phyloP scores from a whole-genome alignment of 2,113 vertebrate genomes.

The Chlorodrepanis virens region DNA sequence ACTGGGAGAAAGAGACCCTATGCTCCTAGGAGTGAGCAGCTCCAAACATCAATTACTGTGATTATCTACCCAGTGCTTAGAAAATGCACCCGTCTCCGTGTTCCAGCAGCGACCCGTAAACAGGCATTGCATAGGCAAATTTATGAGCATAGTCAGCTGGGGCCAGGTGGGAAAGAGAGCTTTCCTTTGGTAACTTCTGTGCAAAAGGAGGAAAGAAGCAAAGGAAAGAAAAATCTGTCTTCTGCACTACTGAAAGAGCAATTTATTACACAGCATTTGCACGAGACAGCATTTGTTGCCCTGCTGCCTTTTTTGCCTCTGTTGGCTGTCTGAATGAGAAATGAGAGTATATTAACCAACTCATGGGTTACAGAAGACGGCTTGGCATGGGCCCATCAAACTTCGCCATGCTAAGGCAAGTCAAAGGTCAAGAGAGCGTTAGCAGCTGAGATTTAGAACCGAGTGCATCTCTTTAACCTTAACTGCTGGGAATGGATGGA shows the following conservation, averaged over 20 bases:
- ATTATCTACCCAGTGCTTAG: slow-evolving; percentile 79
- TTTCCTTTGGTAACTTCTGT: slow-evolving; percentile 68
- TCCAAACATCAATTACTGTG: slow-evolving; percentile 85
- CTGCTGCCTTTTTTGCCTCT: slow-evolving; percentile 81
- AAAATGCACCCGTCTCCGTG: slow-evolving; percentile 75
- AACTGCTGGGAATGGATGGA: slow-evolving; percentile 44
- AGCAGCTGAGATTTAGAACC: slow-evolving; percentile 62
- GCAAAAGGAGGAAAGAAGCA: slow-evolving; percentile 64
- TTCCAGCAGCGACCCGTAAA: slow-evolving; percentile 81
- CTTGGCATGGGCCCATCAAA: slow-evolving; percentile 74
- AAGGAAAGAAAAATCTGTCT: slow-evolving; percentile 88
- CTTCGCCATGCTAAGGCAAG: slow-evolving; percentile 54
- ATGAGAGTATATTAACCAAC: slow-evolving; percentile 83
- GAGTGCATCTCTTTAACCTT: slow-evolving; percentile 58
- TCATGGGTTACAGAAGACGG: slow-evolving; percentile 72
- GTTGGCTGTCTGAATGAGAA: slow-evolving; percentile 87
- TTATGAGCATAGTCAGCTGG: slow-evolving; percentile 76
- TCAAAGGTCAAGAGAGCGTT: slow-evolving; percentile 65
- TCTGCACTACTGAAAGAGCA: slow-evolving; percentile 86
- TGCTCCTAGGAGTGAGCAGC: slow-evolving; percentile 76
- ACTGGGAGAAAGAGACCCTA: slow-evolving; percentile 79
- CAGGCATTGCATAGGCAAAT: slow-evolving; percentile 76
- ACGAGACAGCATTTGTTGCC: slow-evolving; percentile 90
- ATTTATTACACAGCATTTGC: slow-evolving; percentile 91
- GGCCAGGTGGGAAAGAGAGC: slow-evolving; percentile 76